phyloP scores from a whole-genome alignment of 37 sponge, comb jelly and placozoan genomes.

The Theonella swinhoei region DNA sequence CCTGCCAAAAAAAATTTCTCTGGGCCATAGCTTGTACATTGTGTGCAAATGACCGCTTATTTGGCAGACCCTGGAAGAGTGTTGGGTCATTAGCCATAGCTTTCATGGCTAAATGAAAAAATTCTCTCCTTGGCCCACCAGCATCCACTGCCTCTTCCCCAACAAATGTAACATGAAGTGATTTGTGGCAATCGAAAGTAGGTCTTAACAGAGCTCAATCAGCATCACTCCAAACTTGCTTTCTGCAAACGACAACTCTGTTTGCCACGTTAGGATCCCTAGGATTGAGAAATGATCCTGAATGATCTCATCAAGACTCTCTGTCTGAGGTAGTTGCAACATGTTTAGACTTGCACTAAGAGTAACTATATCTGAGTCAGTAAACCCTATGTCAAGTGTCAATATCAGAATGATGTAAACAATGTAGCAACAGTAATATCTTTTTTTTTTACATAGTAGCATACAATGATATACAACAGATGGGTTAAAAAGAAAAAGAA shows the following conservation, averaged over 20 bases:
- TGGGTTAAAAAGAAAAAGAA: no score
- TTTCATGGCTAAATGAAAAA: neutral
- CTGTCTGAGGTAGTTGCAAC: no score
- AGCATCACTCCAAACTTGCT: slow-evolving; percentile 34
- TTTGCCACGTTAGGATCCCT: slow-evolving; percentile 1
- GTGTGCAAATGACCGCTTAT: neutral
- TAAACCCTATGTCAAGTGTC: no score
- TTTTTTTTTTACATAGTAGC: no score
- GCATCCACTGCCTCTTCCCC: slow-evolving; percentile 24
- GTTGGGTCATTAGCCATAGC: neutral
- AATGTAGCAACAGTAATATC: no score
- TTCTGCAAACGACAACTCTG: slow-evolving; percentile 13
- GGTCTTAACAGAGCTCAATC: slow-evolving; percentile 4
- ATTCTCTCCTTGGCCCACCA: neutral
- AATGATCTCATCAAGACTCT: no score
- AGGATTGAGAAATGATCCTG: no score
- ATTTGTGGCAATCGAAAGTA: neutral
- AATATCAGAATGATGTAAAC: no score
- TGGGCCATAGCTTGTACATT: slow-evolving; percentile 12
- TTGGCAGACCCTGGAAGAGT: neutral
- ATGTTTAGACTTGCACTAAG: no score
- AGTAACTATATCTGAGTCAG: no score
- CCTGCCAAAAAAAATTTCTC: slow-evolving; percentile 12
- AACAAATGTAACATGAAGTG: slow-evolving; percentile 23
- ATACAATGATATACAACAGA: no score